Conservation (phyloP, 2,797 vertebrate genomes). For the Novumbra hubbsi region DNA sequence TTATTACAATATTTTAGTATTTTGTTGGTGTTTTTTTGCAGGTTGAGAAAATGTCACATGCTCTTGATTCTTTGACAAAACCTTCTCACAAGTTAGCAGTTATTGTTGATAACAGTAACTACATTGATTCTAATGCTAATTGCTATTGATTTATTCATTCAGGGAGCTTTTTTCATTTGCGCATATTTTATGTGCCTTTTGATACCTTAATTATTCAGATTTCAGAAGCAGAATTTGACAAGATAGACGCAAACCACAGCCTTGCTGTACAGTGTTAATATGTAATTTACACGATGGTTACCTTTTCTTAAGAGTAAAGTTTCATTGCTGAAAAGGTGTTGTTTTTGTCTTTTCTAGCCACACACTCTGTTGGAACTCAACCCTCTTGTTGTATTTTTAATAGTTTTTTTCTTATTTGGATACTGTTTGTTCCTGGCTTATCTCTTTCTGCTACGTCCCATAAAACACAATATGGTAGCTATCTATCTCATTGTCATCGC, state of each 20-base stretch:
- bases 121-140: conserved; percentile 35
- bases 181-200: conserved; percentile 68
- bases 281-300: conserved; percentile 32
- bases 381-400: not conserved
- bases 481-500: not conserved
- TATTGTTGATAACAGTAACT: conserved; percentile 20
- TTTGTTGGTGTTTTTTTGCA: conserved; percentile 20
- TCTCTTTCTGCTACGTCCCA: not conserved
- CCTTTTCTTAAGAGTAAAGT: conserved; percentile 48
- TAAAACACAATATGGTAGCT: not conserved
- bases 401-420: not conserved
- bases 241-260: conserved; percentile 30
- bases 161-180: conserved; percentile 51
- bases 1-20: conserved; percentile 10
- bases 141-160: conserved; percentile 58
- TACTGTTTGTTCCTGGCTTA: not conserved
- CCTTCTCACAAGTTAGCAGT: conserved; percentile 24
- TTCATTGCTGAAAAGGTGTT: conserved; percentile 28
- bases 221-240: conserved; percentile 49
- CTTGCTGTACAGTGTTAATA: conserved; percentile 56
- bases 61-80: conserved; percentile 39
- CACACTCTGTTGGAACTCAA: not conserved
- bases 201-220: conserved; percentile 49
- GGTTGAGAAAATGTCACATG: conserved; percentile 35
- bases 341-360: conserved; percentile 15